A percentile compares a stretch with the other conserved stretches of the same genome.
Conservation (phyloP, 2,797 vertebrate species). For the Babyrousa celebensis region DNA sequence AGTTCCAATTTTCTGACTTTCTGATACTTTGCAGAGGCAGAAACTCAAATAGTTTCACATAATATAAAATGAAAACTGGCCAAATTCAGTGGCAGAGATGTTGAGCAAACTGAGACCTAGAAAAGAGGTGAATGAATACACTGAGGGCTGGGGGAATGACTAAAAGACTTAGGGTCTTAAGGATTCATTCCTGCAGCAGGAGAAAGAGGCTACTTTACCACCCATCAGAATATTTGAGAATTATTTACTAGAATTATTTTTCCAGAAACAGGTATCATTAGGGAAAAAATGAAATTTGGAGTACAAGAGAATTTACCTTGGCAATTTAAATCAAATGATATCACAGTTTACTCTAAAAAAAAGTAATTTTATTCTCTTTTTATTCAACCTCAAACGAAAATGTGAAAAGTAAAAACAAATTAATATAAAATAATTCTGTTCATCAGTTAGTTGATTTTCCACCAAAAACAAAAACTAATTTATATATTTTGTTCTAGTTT, state of each 20-base stretch:
- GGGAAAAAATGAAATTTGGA: constrained; percentile 58
- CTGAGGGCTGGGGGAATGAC: fast-evolving
- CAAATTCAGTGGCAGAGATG: background rate
- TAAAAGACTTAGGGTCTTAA: background rate
- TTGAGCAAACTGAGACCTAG: background rate
- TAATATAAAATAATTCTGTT: background rate
- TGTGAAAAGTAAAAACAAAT: background rate
- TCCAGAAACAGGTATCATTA: background rate
- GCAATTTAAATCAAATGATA: constrained; percentile 59
- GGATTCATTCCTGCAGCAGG: background rate
- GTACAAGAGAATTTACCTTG: constrained; percentile 53
- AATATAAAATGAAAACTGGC: constrained; percentile 24
- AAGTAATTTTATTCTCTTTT: background rate
- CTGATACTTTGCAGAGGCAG: background rate
- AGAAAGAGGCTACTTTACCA: background rate
- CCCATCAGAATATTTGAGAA: background rate
- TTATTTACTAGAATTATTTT: constrained; percentile 28
- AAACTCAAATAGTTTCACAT: background rate
- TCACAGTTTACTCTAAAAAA: constrained; percentile 12
- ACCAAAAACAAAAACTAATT: background rate
- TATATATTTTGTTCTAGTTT: background rate
- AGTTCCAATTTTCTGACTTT: background rate
- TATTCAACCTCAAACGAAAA: background rate
- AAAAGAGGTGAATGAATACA: background rate
- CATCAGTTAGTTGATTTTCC: background rate